A percentile compares a stretch with the other conserved stretches of the same genome.
Conservation (phyloP, 37 sponge, comb jelly and placozoan genomes). For the Diacarnus erythraeanus region DNA sequence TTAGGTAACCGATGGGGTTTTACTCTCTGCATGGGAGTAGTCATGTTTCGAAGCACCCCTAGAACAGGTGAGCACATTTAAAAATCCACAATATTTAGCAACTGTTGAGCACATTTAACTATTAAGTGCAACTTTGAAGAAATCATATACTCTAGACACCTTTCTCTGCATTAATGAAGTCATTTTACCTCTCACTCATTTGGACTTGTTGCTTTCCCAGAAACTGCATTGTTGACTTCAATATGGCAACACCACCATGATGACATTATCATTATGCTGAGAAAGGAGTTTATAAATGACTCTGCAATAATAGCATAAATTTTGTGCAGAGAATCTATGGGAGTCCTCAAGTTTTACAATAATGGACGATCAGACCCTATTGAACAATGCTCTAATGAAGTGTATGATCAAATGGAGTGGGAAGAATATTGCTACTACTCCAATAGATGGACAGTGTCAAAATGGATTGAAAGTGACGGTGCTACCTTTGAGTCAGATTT, state of each 20-base stretch:
- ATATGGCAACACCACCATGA: no score
- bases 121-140: no score
- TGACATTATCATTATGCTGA: no score
- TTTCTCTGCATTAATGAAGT: no score
- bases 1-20: conserved; percentile 34
- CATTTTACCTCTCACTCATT: no score
- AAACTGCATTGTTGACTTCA: no score
- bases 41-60: conserved; percentile 23
- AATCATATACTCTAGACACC: no score
- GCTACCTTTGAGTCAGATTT: neutral
- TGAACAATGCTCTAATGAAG: conserved; percentile 36
- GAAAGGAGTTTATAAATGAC: no score
- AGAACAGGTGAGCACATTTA: conserved; percentile 28
- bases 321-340: conserved; percentile 30
- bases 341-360: no score
- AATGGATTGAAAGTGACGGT: neutral
- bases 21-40: conserved; percentile 62
- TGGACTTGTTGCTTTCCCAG: no score
- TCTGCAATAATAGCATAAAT: no score
- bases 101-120: neutral
- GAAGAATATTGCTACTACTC: neutral
- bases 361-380: conserved; percentile 45
- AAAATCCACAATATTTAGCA: neutral
- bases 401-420: conserved; percentile 21
- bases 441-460: neutral